phyloP scores from a whole-genome alignment of 23 tunicate species.

The Diplosoma virens region DNA sequence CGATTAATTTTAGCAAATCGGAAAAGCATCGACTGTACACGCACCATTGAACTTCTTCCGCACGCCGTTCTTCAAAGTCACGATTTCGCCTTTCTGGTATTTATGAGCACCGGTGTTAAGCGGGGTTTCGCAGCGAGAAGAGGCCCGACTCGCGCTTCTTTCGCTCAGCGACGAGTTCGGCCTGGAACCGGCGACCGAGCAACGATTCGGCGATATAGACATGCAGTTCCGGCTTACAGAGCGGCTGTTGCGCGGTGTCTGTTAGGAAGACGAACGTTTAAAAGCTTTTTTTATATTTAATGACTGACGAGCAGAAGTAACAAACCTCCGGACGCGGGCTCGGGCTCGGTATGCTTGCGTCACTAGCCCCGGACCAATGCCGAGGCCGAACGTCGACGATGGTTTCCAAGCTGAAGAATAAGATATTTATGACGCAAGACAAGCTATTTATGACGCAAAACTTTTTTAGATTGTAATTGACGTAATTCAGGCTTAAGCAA shows the following conservation, averaged over 20 bases:
- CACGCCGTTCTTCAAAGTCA: constrained; percentile 81
- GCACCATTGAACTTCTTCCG: constrained; percentile 94
- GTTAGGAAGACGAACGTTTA: background rate
- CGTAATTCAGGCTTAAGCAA: too few species aligned
- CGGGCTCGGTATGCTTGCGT: constrained; percentile 90
- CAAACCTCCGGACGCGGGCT: constrained; percentile 56
- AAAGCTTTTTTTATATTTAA: background rate
- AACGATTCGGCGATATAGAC: constrained; percentile 47
- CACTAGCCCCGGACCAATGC: constrained; percentile 88
- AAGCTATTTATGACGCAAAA: too few species aligned
- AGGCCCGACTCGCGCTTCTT: constrained; percentile 80
- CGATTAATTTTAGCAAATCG: too few species aligned
- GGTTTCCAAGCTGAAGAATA: constrained; percentile 50
- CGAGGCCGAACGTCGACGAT: constrained; percentile 55
- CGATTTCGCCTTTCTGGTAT: constrained; percentile 95
- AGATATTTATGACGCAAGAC: background rate
- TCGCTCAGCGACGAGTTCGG: constrained; percentile 83
- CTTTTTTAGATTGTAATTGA: too few species aligned
- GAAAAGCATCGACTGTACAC: background rate
- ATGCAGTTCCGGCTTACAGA: constrained; percentile 54
- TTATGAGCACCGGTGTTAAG: constrained; percentile 49
- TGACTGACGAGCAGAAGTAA: background rate
- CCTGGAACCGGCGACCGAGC: constrained; percentile 53
- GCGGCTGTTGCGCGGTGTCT: constrained; percentile 46
- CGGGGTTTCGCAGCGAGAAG: constrained; percentile 72